A percentile compares a stretch with the other conserved stretches of the same genome.
These are phyloP conservation scores for Sebastes fasciatus DNA, from an alignment of 2,113 vertebrate species.

Conservation along the genomic window DNA sequence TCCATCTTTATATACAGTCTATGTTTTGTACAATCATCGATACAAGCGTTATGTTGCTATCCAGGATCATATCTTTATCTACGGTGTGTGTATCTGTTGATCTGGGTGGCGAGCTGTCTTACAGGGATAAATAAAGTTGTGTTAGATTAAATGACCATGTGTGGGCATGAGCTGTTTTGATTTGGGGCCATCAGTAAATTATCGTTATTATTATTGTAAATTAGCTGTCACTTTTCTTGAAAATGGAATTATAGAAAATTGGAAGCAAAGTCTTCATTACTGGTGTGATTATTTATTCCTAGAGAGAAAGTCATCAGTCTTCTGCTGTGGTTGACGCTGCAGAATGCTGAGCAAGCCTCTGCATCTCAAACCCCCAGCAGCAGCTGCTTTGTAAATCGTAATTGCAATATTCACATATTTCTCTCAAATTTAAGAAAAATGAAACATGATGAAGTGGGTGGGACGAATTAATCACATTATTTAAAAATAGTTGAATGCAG, in stretches of 20 bases:
- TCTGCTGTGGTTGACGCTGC: background rate
- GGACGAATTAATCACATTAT: slow-evolving; percentile 15
- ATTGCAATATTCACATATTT: slow-evolving; percentile 17
- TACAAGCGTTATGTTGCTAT: background rate
- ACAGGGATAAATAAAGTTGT: background rate
- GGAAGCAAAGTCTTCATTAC: background rate
- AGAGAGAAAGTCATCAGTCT: slow-evolving; percentile 9
- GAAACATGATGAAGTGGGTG: background rate
- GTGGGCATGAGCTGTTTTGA: background rate
- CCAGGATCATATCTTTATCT: background rate
- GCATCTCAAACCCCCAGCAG: slow-evolving; percentile 21
- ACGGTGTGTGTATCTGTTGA: background rate
- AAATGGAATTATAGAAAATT: background rate
- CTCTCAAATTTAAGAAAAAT: slow-evolving; percentile 29
- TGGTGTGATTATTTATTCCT: slow-evolving; percentile 2
- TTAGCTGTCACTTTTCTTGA: slow-evolving; percentile 11
- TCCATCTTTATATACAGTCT: too few relatives aligned
- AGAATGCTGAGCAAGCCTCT: slow-evolving; percentile 21
- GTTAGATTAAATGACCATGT: background rate
- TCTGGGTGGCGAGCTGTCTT: background rate
- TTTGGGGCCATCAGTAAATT: background rate
- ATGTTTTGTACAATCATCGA: background rate
- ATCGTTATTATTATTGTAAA: background rate
- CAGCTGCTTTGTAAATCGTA: slow-evolving; percentile 45
- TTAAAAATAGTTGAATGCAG: background rate